Conservation (phyloP, 2,113 vertebrate genomes). For the Ctenodactylus gundi region DNA sequence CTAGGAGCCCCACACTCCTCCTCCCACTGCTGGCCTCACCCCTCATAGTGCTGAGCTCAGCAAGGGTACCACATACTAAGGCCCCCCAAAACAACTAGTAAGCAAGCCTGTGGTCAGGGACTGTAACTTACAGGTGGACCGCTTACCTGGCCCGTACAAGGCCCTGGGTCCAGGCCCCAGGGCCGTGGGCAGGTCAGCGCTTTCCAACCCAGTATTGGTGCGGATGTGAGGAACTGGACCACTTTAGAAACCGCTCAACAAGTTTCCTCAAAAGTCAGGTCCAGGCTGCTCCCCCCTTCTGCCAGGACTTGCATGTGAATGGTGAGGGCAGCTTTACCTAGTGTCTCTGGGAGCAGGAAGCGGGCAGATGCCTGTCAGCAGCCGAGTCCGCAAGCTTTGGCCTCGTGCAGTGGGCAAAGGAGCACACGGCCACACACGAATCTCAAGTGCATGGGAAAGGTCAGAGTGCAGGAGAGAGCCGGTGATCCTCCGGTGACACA, state of each 20-base stretch:
- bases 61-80: too few species aligned
- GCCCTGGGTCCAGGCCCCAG: neutral
- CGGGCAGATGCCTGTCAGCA: neutral
- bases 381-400: neutral
- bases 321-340: too few species aligned
- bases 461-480: neutral
- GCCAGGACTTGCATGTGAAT: too few species aligned
- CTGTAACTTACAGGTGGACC: neutral
- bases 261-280: neutral
- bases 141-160: too few species aligned
- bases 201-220: neutral
- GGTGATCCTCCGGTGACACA: too few species aligned
- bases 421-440: neutral
- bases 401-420: neutral
- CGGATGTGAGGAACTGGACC: neutral
- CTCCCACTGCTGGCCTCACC: too few species aligned
- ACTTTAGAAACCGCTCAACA: too few species aligned
- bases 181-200: too few species aligned
- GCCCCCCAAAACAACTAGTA: too few species aligned
- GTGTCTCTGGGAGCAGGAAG: neutral
- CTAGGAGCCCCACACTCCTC: too few species aligned
- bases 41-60: too few species aligned
- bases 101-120: neutral
- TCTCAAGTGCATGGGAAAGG: too few species aligned
- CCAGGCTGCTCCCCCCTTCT: neutral